phyloP scores from a whole-genome alignment of 2,888 invertebrate species.

The Galerucella nymphaeae region DNA sequence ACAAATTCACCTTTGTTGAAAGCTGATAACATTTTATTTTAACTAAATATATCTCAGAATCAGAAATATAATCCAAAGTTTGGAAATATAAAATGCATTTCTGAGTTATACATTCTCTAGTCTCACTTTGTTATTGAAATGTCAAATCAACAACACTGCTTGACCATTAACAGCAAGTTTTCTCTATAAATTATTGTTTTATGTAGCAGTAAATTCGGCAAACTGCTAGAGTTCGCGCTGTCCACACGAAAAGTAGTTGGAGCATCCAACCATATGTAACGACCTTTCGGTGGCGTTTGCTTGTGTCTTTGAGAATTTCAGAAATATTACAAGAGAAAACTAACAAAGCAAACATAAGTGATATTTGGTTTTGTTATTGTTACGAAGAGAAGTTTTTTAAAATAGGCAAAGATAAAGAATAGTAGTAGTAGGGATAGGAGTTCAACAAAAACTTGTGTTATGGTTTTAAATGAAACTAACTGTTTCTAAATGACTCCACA shows the following conservation, averaged over 20 bases:
- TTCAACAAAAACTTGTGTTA: too few relatives aligned
- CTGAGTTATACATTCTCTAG: too few relatives aligned
- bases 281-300: constrained; percentile 38
- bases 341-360: neutral
- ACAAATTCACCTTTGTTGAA: too few relatives aligned
- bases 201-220: constrained; percentile 61
- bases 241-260: constrained; percentile 59
- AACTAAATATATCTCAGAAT: too few relatives aligned
- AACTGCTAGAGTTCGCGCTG: constrained; percentile 60
- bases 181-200: constrained; percentile 48
- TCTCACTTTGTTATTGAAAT: neutral
- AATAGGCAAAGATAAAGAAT: neutral
- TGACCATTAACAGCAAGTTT: neutral
- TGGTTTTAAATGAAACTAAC: too few relatives aligned
- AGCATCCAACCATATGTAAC: constrained; percentile 57
- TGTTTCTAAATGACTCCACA: too few relatives aligned
- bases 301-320: constrained; percentile 11
- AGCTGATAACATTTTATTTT: too few relatives aligned
- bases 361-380: neutral
- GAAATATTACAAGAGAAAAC: neutral
- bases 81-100: too few relatives aligned
- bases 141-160: neutral
- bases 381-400: neutral
- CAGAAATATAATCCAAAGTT: too few relatives aligned
- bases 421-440: too few relatives aligned